Percentiles rank a stretch among this genome's conserved stretches.
Evolutionary conservation across 2,113 vertebrate genomes (phyloP).

Genomic region (Psilopsiagon aurifrons): DNA sequence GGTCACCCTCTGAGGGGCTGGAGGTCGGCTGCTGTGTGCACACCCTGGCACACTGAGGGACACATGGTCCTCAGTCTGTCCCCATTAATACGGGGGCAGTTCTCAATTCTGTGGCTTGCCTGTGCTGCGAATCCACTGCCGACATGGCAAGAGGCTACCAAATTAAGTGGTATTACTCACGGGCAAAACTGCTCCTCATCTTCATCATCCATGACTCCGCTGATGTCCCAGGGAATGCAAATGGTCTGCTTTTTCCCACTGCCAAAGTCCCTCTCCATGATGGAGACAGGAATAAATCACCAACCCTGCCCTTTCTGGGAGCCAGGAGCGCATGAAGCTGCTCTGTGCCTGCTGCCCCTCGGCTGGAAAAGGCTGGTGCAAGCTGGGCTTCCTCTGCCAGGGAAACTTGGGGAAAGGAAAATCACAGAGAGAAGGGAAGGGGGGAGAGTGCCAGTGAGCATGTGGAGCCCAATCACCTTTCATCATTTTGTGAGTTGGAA

Average conservation of each 20-base stretch:
- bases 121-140: not conserved
- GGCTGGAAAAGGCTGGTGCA: not conserved
- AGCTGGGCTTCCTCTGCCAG: not conserved
- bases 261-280: slow-evolving; percentile 74
- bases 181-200: slow-evolving; percentile 71
- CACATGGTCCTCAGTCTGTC: not conserved
- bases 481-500: slow-evolving; percentile 79
- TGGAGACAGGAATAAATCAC: slow-evolving; percentile 24
- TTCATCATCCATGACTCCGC: slow-evolving; percentile 39
- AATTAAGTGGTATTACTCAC: slow-evolving; percentile 72
- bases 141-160: fast-evolving
- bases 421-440: slow-evolving; percentile 31
- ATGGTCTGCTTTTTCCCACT: slow-evolving; percentile 58
- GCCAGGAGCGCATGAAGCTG: not conserved
- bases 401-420: not conserved
- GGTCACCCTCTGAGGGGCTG: not conserved
- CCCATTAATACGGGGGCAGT: fast-evolving
- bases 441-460: slow-evolving; percentile 73
- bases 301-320: not conserved
- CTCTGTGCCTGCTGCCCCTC: slow-evolving; percentile 38
- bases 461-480: slow-evolving; percentile 79
- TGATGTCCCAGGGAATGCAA: slow-evolving; percentile 69
- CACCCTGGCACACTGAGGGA: fast-evolving
- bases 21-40: not conserved
- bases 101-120: not conserved